Conservation (phyloP, 2,888 invertebrate genomes). For the Plagiodera versicolora region DNA sequence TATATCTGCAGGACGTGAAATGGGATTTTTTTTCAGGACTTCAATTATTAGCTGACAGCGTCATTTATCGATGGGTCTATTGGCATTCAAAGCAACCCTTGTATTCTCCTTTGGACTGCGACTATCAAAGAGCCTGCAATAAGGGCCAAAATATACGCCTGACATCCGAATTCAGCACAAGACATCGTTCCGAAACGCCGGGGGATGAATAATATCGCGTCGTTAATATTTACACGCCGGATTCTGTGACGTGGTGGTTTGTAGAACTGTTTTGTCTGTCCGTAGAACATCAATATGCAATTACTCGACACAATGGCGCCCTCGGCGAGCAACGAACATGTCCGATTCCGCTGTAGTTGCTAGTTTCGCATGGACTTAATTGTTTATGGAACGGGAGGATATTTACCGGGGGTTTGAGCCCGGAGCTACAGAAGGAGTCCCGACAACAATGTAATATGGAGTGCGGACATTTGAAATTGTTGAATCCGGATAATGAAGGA, state of each 20-base stretch:
- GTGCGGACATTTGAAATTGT: too few relatives aligned
- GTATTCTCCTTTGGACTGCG: too few relatives aligned
- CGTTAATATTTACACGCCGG: slow-evolving; percentile 36
- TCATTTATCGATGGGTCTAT: too few relatives aligned
- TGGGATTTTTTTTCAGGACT: too few relatives aligned
- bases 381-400: background rate
- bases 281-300: slow-evolving; percentile 37
- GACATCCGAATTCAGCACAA: slow-evolving; percentile 15
- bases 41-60: too few relatives aligned
- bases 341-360: background rate
- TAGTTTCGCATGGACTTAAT: background rate
- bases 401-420: background rate
- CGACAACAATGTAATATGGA: background rate
- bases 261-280: slow-evolving; percentile 35
- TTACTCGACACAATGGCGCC: slow-evolving; percentile 28
- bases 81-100: too few relatives aligned
- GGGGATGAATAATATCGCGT: slow-evolving; percentile 37
- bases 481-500: too few relatives aligned
- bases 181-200: slow-evolving; percentile 18
- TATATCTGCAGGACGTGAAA: too few relatives aligned
- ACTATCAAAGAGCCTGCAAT: too few relatives aligned
- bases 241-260: slow-evolving; percentile 24
- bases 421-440: background rate
- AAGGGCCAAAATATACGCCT: background rate
- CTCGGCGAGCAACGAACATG: background rate